Conservation (phyloP, 53 echinoderm and acorn worm genomes). For the Stichopus horrens region DNA sequence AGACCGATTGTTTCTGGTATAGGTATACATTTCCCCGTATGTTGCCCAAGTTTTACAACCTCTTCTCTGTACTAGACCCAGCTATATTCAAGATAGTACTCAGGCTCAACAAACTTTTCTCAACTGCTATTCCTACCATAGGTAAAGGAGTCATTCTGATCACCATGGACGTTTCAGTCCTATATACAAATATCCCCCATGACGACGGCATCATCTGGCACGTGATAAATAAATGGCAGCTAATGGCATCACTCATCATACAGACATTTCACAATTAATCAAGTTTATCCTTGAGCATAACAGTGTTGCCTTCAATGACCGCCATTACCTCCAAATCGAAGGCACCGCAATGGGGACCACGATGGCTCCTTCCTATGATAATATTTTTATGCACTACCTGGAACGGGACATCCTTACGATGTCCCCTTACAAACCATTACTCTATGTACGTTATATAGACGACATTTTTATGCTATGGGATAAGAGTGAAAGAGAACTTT, state of each 20-base stretch:
- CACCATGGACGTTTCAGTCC: neutral
- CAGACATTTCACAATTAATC: no score
- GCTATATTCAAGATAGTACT: no score
- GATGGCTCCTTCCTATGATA: slow-evolving; percentile 7
- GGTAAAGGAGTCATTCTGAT: no score
- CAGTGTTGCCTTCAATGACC: slow-evolving; percentile 6
- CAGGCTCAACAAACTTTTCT: no score
- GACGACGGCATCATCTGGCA: neutral
- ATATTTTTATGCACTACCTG: slow-evolving; percentile 11
- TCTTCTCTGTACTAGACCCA: no score
- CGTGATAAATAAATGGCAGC: neutral
- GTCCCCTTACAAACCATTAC: neutral
- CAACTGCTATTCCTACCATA: no score
- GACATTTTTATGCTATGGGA: slow-evolving; percentile 14
- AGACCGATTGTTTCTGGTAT: no score
- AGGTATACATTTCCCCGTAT: no score
- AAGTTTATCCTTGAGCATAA: slow-evolving; percentile 11
- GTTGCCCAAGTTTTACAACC: no score
- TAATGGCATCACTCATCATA: neutral
- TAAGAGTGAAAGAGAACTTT: neutral
- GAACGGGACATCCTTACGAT: neutral
- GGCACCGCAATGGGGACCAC: slow-evolving; percentile 24
- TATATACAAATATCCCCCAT: slow-evolving; percentile 4
- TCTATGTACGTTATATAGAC: neutral
- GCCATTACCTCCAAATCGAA: neutral